phyloP scores from a whole-genome alignment of 2,888 invertebrate species.

The Apotomis turbidana region DNA sequence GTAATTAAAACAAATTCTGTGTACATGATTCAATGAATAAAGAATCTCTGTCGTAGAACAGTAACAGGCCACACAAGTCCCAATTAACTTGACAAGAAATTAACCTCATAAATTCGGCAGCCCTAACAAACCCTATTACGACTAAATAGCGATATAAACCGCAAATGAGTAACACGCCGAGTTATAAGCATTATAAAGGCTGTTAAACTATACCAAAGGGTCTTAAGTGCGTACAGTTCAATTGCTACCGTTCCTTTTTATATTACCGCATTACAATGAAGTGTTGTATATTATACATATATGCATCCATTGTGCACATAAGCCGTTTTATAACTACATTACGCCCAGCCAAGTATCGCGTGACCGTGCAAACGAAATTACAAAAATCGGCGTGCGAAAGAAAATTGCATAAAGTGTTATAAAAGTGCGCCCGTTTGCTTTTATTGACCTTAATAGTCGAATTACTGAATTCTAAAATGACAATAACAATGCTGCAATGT shows the following conservation, averaged over 20 bases:
- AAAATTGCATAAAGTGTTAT: conserved; percentile 51
- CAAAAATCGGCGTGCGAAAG: conserved; percentile 47
- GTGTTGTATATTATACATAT: background rate
- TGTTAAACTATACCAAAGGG: conserved; percentile 2
- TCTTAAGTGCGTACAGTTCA: conserved; percentile 18
- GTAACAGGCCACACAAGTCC: conserved; percentile 1
- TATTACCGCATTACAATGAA: background rate
- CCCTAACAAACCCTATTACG: conserved; percentile 28
- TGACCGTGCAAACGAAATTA: conserved; percentile 49
- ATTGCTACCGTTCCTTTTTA: conserved; percentile 13
- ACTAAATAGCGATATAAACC: conserved; percentile 39
- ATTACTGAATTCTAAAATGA: conserved; percentile 40
- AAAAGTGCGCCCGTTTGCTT: conserved; percentile 49
- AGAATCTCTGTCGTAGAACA: background rate
- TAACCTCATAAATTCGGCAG: conserved; percentile 22
- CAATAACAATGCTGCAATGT: conserved; percentile 24
- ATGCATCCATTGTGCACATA: conserved; percentile 2
- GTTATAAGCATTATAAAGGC: conserved; percentile 36
- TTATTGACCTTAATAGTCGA: conserved; percentile 49
- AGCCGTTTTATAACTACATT: conserved; percentile 14
- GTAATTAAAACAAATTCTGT: background rate
- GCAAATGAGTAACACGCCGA: conserved; percentile 37
- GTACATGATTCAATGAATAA: background rate
- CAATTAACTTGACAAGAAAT: conserved; percentile 29
- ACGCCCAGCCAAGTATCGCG: conserved; percentile 42